phyloP scores from a whole-genome alignment of 1,140 invertebrate genomes.

The Zaprionus ornatus region DNA sequence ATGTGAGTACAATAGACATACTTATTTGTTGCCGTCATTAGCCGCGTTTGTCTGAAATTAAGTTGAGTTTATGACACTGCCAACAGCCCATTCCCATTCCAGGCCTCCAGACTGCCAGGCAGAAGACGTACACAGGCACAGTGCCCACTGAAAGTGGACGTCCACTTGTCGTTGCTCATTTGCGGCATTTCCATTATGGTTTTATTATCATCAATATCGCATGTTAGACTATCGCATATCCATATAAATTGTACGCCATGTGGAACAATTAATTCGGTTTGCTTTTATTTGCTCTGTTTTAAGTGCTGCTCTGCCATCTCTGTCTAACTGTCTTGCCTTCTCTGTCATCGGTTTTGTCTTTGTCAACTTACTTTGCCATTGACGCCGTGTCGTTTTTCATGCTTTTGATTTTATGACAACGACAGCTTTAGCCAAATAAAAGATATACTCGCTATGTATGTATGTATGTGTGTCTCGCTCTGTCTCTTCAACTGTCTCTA shows the following conservation, averaged over 20 bases:
- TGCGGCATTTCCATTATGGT: conserved; percentile 65
- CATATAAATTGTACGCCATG: conserved; percentile 56
- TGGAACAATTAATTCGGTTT: conserved; percentile 70
- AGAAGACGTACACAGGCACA: neutral
- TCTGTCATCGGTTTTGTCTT: conserved; percentile 5
- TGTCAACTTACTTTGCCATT: conserved; percentile 28
- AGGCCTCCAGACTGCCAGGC: conserved; percentile 6
- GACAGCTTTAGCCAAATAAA: conserved; percentile 70
- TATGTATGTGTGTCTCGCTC: neutral
- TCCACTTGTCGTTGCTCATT: conserved; percentile 31
- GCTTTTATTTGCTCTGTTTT: conserved; percentile 70
- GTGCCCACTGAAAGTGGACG: conserved; percentile 5
- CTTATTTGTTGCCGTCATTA: conserved; percentile 74
- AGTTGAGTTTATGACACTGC: conserved; percentile 74
- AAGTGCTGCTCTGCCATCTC: conserved; percentile 56
- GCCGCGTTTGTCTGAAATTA: conserved; percentile 76
- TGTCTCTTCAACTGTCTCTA: conserved; percentile 10
- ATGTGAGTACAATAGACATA: conserved; percentile 42
- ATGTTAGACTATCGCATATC: conserved; percentile 47
- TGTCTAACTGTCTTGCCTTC: conserved; percentile 1
- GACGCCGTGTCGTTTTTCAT: conserved; percentile 59
- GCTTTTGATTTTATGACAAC: conserved; percentile 75
- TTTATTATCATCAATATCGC: conserved; percentile 79
- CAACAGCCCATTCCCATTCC: conserved; percentile 22
- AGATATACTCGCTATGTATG: conserved; percentile 43